Base-by-base conservation (phyloP, 2,888 invertebrate species). In the Caenorhabditis macrosperma region DNA sequence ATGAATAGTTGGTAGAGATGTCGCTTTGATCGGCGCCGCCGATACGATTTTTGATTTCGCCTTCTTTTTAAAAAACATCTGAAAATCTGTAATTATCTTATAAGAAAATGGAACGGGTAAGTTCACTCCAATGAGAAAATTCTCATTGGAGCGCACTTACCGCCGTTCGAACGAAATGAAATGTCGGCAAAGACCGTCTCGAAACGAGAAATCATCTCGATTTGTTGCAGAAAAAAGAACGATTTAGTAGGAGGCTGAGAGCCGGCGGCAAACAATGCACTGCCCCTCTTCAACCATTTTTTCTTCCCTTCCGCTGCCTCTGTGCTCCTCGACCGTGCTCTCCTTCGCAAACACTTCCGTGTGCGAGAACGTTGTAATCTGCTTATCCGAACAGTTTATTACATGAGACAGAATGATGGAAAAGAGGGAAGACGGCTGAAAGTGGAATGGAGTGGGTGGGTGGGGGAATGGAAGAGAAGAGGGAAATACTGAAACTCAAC, bases 11-110 rank as follows among this genome's bases (percentile, higher is more conserved):
- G 75, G 67, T n/a, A 76, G 33, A 44, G 67, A 67, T 9, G 61
- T 67, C 67, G 75, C 59, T 76, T 55, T 67, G 33, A 67, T 61
- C 33, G 75, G 61, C 20, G 54, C 26, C 0, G 55, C 50, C 55
- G 50, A 26, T 15, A 44, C 46, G 5, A 41, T 38, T 38, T 61
- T 61, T n/a, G 72, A 57, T 63, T 72, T 72, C n/a, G 54, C 33
- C 50, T 72, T 72, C 61, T 72, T 72, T 50, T 64, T 72, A 48
- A 55, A 66, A 66, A 75, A 75, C 74, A 75, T 75, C 52, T 72
- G 63, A 63, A 64, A 72, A 48, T 72, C 72, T 72, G 72, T 63
- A 72, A 64, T n/a, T 5, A n/a, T 41, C 12, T 26, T 9, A 41
- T 26, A 2, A 22, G 20, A 38, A 15, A n/a, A 28, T 6, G 15